Conservation (phyloP, 23 tunicate genomes). For the Ciona savignyi region DNA sequence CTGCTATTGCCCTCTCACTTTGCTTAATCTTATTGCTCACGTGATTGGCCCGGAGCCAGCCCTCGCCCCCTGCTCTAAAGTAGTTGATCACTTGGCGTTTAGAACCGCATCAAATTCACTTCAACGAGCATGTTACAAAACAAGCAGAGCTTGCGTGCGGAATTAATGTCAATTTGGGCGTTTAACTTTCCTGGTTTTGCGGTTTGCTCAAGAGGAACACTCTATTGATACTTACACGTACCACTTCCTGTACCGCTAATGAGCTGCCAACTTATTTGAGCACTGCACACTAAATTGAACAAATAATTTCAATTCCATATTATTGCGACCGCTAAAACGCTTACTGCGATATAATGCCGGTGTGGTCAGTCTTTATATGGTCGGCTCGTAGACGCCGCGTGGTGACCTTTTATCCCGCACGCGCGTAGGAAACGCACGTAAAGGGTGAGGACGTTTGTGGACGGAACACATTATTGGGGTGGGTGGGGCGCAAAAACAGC, state of each 20-base stretch:
- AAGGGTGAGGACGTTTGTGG: neutral
- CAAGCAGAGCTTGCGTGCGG: neutral
- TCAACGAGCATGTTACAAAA: neutral
- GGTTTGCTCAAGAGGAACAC: too few relatives aligned
- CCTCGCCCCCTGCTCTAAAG: neutral
- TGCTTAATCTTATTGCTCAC: neutral
- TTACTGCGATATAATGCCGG: too few relatives aligned
- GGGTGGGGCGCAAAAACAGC: neutral
- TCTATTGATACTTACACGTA: too few relatives aligned
- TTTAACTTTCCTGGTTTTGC: neutral
- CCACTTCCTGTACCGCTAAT: too few relatives aligned
- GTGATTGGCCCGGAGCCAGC: neutral
- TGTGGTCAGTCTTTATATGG: neutral
- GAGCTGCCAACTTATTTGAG: too few relatives aligned
- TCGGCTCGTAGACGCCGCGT: neutral
- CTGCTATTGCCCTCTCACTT: neutral
- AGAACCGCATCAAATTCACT: neutral
- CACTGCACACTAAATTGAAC: too few relatives aligned
- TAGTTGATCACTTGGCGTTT: neutral
- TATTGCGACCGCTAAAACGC: too few relatives aligned
- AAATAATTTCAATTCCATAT: too few relatives aligned
- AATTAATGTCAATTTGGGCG: too few relatives aligned
- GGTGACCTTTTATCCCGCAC: neutral
- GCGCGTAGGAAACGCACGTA: slow-evolving; percentile 1
- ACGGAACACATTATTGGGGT: neutral